Percentiles rank a stretch among this genome's conserved stretches.
Conservation (phyloP, 2,888 invertebrate genomes). For the Acleris emargana region DNA sequence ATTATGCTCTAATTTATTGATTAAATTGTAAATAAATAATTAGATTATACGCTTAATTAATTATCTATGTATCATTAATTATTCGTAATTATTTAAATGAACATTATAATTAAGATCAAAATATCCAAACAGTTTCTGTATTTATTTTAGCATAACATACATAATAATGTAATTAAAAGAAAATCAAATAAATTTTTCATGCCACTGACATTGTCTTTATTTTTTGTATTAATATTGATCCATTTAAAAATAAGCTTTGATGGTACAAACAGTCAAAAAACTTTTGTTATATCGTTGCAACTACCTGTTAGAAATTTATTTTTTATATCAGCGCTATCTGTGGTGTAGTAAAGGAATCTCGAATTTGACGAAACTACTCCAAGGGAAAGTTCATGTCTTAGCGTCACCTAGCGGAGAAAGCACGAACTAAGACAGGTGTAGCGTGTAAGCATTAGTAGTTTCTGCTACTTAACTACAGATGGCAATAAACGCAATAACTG, state of each 20-base stretch:
- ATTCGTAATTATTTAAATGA: conserved; percentile 74
- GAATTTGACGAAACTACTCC: background rate
- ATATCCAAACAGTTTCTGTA: conserved; percentile 78
- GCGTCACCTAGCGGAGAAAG: background rate
- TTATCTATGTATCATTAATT: conserved; percentile 63
- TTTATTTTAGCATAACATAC: conserved; percentile 80
- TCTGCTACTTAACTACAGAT: too few relatives aligned
- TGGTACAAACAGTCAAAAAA: too few relatives aligned
- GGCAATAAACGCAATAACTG: too few relatives aligned
- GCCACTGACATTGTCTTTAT: conserved; percentile 66
- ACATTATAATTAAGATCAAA: conserved; percentile 71
- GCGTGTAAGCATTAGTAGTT: too few relatives aligned
- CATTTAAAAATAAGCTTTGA: too few relatives aligned
- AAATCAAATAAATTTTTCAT: conserved; percentile 82
- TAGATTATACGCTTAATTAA: conserved; percentile 71
- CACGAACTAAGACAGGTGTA: background rate
- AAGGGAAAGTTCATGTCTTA: background rate
- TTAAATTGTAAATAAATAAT: conserved; percentile 77
- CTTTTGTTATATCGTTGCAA: too few relatives aligned
- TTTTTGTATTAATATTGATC: conserved; percentile 29
- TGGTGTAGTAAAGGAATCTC: background rate
- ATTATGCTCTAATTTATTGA: conserved; percentile 61
- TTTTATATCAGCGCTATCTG: conserved; percentile 1
- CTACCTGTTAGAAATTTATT: too few relatives aligned
- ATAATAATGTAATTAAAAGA: conserved; percentile 76